A percentile compares a stretch with the other conserved stretches of the same genome.
phyloP scores from a whole-genome alignment of 2,113 vertebrate species.

The Riparia riparia region DNA sequence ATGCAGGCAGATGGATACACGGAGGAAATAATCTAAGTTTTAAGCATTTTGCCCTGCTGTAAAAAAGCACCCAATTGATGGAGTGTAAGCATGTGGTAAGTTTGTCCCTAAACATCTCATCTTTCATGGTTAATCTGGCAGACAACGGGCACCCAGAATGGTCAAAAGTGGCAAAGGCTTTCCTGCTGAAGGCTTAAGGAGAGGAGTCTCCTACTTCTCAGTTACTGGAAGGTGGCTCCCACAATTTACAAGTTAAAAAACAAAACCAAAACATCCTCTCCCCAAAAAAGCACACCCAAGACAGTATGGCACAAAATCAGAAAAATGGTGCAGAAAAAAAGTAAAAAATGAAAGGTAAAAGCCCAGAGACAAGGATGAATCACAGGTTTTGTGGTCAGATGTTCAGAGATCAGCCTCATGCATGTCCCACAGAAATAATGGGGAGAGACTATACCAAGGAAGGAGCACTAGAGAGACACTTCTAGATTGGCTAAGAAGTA shows the following conservation, averaged over 20 bases:
- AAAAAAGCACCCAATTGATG: not conserved
- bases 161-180: not conserved
- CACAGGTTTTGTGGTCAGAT: not conserved
- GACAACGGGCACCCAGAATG: not conserved
- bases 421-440: not conserved
- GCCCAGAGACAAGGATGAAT: not conserved
- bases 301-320: not conserved
- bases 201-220: not conserved
- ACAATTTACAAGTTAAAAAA: not conserved
- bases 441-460: not conserved
- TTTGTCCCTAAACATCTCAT: not conserved
- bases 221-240: not conserved
- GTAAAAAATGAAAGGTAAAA: not conserved
- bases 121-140: not conserved
- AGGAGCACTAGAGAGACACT: not conserved
- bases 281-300: not conserved
- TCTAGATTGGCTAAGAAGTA: not conserved
- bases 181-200: not conserved
- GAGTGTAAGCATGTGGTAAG: not conserved
- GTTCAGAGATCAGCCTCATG: not conserved
- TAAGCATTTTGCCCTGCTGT: not conserved
- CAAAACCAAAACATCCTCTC: accelerated
- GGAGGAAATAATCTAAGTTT: not conserved
- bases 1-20: not conserved
- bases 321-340: not conserved